Evolutionary conservation across 2,888 invertebrate species (phyloP).

Genomic region (Hypercompe scribonia): DNA sequence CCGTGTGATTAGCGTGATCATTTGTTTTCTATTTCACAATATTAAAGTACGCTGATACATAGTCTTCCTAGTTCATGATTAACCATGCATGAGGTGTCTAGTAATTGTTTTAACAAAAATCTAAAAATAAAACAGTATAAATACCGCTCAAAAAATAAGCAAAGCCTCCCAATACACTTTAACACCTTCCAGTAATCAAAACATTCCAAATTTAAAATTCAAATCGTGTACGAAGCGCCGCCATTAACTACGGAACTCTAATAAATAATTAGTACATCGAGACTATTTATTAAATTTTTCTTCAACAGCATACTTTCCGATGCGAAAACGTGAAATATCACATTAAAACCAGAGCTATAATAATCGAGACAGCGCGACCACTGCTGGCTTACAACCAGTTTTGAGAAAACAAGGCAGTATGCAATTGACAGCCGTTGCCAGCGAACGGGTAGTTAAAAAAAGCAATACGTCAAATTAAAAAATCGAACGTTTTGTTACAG

Average conservation of each 20-base stretch:
- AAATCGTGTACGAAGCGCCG: slow-evolving; percentile 11
- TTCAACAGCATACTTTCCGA: slow-evolving; percentile 71
- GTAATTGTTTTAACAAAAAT: background rate
- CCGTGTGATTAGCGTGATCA: too few species aligned
- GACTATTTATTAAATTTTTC: slow-evolving; percentile 67
- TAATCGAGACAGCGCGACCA: slow-evolving; percentile 69
- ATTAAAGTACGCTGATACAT: too few species aligned
- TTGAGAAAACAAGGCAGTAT: slow-evolving; percentile 76
- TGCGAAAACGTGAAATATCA: slow-evolving; percentile 58
- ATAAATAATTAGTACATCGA: slow-evolving; percentile 41
- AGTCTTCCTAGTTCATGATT: too few species aligned
- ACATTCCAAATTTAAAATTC: slow-evolving; percentile 10
- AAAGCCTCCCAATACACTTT: background rate
- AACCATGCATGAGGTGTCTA: too few species aligned
- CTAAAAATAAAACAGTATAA: background rate
- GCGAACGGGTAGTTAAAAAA: slow-evolving; percentile 54
- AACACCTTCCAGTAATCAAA: slow-evolving; percentile 5
- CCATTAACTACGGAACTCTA: slow-evolving; percentile 37
- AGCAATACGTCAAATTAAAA: slow-evolving; percentile 48
- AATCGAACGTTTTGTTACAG: slow-evolving; percentile 41
- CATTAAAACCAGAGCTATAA: slow-evolving; percentile 60
- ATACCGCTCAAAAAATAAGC: background rate
- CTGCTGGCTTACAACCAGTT: slow-evolving; percentile 67
- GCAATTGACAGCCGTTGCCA: slow-evolving; percentile 54
- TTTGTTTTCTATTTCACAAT: too few species aligned